Conservation (phyloP, 2,113 vertebrate species). For the Tor tambroides region DNA sequence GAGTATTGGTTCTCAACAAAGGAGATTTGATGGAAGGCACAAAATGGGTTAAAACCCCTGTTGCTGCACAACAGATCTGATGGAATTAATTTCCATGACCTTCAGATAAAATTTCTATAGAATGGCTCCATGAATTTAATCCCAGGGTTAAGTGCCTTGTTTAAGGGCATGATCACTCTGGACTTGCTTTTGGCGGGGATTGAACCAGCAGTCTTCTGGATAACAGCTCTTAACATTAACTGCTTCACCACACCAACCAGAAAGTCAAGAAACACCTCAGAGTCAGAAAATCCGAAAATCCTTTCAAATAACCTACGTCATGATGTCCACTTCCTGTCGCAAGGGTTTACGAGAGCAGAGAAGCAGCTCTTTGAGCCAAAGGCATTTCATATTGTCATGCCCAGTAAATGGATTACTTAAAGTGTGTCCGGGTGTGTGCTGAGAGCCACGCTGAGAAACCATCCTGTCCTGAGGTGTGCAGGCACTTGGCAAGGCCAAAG, state of each 20-base stretch:
- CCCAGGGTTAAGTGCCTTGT: neutral
- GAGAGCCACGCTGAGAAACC: constrained; percentile 34
- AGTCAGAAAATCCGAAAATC: neutral
- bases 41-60: neutral
- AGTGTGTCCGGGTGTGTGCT: constrained; percentile 41
- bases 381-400: constrained; percentile 30
- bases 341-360: neutral
- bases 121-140: neutral
- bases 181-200: neutral
- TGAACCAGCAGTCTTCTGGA: neutral
- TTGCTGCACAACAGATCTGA: neutral
- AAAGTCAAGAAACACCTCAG: neutral
- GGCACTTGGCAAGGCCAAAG: constrained; percentile 45
- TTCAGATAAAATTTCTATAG: no score
- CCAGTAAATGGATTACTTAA: constrained; percentile 59
- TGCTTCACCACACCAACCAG: neutral
- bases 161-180: neutral
- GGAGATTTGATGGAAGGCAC: neutral
- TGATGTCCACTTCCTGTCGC: neutral
- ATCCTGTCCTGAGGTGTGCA: constrained; percentile 38
- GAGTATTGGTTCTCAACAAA: neutral
- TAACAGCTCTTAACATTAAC: neutral
- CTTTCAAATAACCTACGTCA: neutral
- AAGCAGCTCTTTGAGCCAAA: constrained; percentile 1
- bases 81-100: neutral